Conservation (phyloP, 2,888 invertebrate species). For the Cryptocephalus moraei region DNA sequence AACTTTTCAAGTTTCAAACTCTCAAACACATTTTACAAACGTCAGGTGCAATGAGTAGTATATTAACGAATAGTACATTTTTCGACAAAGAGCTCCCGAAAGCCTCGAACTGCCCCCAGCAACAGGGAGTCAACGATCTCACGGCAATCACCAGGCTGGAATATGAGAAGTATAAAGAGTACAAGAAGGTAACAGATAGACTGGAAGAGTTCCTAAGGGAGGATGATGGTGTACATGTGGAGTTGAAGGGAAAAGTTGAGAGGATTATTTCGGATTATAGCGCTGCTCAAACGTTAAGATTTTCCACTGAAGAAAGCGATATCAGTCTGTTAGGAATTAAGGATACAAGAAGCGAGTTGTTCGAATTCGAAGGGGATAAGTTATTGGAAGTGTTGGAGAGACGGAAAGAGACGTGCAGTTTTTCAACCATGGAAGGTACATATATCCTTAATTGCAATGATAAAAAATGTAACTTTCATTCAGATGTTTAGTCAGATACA, state of each 20-base stretch:
- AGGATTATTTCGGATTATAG: constrained; percentile 18
- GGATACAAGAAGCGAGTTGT: constrained; percentile 21
- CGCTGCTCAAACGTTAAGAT: constrained; percentile 15
- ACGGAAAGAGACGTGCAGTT: too few relatives aligned
- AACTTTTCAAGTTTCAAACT: too few relatives aligned
- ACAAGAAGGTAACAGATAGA: constrained; percentile 24
- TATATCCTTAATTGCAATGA: too few relatives aligned
- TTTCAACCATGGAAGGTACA: too few relatives aligned
- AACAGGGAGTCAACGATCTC: constrained; percentile 24
- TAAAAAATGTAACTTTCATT: too few relatives aligned
- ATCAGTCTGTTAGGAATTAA: constrained; percentile 10
- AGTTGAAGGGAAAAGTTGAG: constrained; percentile 22
- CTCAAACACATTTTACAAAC: too few relatives aligned
- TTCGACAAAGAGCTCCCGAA: too few relatives aligned
- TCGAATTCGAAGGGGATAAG: constrained; percentile 27
- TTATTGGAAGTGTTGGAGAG: constrained; percentile 6
- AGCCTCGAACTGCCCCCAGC: neutral
- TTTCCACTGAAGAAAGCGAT: constrained; percentile 2
- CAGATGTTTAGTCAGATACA: too few relatives aligned
- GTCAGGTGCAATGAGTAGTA: too few relatives aligned
- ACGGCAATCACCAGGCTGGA: constrained; percentile 23
- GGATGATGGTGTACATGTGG: constrained; percentile 14
- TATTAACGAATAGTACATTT: too few relatives aligned
- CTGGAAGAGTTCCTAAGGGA: constrained; percentile 20
- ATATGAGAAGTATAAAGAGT: constrained; percentile 20